Evolutionary conservation across 2,113 vertebrate species (phyloP).

Genomic region (Tetraodon nigroviridis): DNA sequence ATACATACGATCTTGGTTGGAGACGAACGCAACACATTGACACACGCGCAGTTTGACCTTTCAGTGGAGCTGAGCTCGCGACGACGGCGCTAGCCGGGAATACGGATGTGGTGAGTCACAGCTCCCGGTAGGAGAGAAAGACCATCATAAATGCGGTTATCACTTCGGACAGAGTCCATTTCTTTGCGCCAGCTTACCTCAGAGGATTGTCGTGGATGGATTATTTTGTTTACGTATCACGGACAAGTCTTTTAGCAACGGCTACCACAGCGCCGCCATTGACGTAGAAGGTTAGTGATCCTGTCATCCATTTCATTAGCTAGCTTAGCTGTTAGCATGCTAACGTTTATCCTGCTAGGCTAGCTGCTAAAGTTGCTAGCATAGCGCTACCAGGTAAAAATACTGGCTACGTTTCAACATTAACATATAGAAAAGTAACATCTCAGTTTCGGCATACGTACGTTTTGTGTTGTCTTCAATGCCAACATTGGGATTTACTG

Average conservation of each 20-base stretch:
- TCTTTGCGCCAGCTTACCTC: constrained; percentile 16
- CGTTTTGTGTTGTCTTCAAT: no score
- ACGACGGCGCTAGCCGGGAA: constrained; percentile 3
- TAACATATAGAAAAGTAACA: no score
- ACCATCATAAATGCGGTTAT: constrained; percentile 60
- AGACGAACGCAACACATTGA: constrained; percentile 12
- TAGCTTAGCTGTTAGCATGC: constrained; percentile 24
- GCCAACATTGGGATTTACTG: no score
- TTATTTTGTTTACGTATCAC: constrained; percentile 31
- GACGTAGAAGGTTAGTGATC: constrained; percentile 60
- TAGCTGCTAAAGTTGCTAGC: background rate
- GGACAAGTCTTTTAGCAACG: constrained; percentile 45
- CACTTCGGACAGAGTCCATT: constrained; percentile 2
- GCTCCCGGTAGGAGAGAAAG: constrained; percentile 1
- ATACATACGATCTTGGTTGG: constrained; percentile 12
- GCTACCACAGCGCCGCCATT: constrained; percentile 51
- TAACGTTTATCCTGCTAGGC: constrained; percentile 17
- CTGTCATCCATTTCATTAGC: constrained; percentile 41
- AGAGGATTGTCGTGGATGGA: constrained; percentile 62
- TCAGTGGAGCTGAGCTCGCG: constrained; percentile 35
- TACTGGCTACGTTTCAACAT: background rate
- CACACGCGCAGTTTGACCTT: constrained; percentile 36
- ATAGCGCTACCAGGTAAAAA: background rate
- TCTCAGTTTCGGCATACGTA: no score
- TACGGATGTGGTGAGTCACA: background rate